Percentiles rank a stretch among this genome's conserved stretches.
Conservation (phyloP, 2,113 vertebrate genomes). For the Centropus bengalensis region DNA sequence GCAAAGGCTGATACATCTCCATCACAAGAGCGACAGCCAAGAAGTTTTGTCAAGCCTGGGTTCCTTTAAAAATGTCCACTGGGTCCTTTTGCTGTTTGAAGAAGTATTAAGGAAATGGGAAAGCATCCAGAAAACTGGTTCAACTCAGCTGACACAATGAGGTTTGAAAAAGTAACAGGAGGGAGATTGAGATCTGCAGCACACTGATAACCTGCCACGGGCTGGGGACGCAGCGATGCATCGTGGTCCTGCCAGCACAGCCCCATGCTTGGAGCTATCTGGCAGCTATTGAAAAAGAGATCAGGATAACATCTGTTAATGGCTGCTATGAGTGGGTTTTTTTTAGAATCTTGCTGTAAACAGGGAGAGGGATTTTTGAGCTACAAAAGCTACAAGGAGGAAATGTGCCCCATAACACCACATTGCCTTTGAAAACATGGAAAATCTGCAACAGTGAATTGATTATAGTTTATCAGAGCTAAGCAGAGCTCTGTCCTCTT, state of each 20-base stretch:
- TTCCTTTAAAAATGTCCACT: neutral
- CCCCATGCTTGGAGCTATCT: fast-evolving
- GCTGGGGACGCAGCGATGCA: fast-evolving
- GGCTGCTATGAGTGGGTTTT: neutral
- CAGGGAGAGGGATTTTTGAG: neutral
- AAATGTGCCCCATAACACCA: neutral
- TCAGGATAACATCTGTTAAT: neutral
- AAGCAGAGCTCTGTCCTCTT: neutral
- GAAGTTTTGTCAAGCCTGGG: neutral
- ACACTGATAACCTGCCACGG: neutral
- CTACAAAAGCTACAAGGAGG: neutral
- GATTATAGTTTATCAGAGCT: neutral
- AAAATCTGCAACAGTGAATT: neutral
- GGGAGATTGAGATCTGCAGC: neutral
- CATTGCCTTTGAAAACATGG: neutral
- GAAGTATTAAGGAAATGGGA: conserved; percentile 41
- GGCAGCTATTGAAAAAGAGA: neutral
- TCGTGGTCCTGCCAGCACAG: neutral
- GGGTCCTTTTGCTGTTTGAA: conserved; percentile 10
- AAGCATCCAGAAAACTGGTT: conserved; percentile 36
- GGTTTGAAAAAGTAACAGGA: conserved; percentile 11
- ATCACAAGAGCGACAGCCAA: neutral
- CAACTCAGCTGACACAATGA: neutral
- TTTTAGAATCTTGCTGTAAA: neutral
- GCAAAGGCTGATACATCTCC: neutral